Evolutionary conservation across 1,140 invertebrate genomes (phyloP), one percentile per base, ranked within the genome.

Genomic region (Radopholus similis): DNA sequence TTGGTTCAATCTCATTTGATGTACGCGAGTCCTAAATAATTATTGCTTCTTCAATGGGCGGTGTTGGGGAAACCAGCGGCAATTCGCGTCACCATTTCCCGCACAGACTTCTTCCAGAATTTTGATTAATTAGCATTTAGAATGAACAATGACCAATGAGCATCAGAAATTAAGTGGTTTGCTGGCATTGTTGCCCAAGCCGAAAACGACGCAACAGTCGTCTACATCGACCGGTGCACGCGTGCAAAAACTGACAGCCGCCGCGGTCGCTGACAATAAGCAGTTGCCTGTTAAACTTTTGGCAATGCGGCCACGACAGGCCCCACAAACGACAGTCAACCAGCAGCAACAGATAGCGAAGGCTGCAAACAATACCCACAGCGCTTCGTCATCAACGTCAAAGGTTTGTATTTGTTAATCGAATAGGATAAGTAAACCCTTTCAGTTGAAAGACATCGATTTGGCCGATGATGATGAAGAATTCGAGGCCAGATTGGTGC

Each of bases 101-200:
- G n/a, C n/a, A n/a, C n/a, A n/a, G n/a, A n/a, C n/a, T n/a, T n/a
- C n/a, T n/a, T n/a, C n/a, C n/a, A n/a, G n/a, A n/a, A n/a, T n/a
- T n/a, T n/a, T n/a, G n/a, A n/a, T n/a, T n/a, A n/a, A n/a, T n/a
- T n/a, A n/a, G n/a, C n/a, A n/a, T n/a, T n/a, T n/a, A n/a, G n/a
- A n/a, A n/a, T n/a, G n/a, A n/a, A n/a, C n/a, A n/a, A n/a, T n/a
- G n/a, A n/a, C n/a, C n/a, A n/a, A n/a, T n/a, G n/a, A n/a, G n/a
- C n/a, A n/a, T n/a, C n/a, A n/a, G n/a, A n/a, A n/a, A n/a, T n/a
- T n/a, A n/a, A n/a, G 66, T 28, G 42, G 55, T 67, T 59, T 68
- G 23, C 42, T 68, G 21, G 26, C 66, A 47, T 26, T 68, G 32
- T 60, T 68, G 18, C 66, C 66, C 21, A 68, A 69, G 49, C 66